phyloP scores from a whole-genome alignment of 1,140 invertebrate species.

The Lethrus apterus region DNA sequence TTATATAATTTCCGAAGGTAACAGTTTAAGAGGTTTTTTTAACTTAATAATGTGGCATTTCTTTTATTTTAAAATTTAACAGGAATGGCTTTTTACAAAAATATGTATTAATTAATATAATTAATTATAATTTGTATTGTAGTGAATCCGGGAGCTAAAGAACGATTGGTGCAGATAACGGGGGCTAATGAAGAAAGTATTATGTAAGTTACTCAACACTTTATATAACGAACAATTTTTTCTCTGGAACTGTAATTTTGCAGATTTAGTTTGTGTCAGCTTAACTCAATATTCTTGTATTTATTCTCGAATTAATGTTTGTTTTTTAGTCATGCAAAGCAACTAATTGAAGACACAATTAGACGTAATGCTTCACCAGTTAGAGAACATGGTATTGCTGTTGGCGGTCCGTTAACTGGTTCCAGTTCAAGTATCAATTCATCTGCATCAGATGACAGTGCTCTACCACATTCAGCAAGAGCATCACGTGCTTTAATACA shows the following conservation, averaged over 20 bases:
- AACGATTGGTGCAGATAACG: constrained; percentile 87
- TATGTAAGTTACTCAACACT: constrained; percentile 57
- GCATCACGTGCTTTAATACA: constrained; percentile 58
- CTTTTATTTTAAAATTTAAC: constrained; percentile 12
- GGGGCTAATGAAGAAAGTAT: constrained; percentile 87
- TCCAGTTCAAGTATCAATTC: constrained; percentile 63
- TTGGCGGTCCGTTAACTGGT: constrained; percentile 52
- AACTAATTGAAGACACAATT: constrained; percentile 87
- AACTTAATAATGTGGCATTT: constrained; percentile 4
- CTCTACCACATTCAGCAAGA: constrained; percentile 31
- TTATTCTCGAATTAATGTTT: not conserved
- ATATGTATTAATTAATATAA: constrained; percentile 1
- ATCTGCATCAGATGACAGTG: constrained; percentile 64
- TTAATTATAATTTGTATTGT: constrained; percentile 37
- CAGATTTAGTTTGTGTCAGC: too few relatives aligned
- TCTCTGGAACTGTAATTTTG: too few relatives aligned
- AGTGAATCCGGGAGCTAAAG: constrained; percentile 87
- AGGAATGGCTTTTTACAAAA: constrained; percentile 13
- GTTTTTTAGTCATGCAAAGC: constrained; percentile 69
- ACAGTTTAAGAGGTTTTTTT: constrained; percentile 7
- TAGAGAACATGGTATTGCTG: constrained; percentile 45
- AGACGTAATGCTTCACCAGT: constrained; percentile 85
- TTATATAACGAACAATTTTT: too few relatives aligned
- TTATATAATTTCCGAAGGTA: too few relatives aligned
- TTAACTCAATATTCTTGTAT: too few relatives aligned